These are phyloP conservation scores for Brachypterus glaber DNA, from an alignment of 2,888 invertebrate genomes.

Conservation along the genomic window DNA sequence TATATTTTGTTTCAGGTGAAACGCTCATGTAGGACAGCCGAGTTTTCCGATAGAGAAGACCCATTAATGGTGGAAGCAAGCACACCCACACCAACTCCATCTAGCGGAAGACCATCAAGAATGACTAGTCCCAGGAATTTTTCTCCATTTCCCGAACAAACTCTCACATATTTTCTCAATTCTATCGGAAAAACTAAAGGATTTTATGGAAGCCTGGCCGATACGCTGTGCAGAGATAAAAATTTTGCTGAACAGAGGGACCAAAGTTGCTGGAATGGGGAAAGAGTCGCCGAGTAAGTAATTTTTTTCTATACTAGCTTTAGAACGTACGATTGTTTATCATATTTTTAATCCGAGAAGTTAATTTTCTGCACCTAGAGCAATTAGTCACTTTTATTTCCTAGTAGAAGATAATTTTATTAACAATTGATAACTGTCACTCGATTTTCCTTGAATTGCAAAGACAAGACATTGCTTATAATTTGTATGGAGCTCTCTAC, in stretches of 20 bases:
- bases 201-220: slow-evolving; percentile 74
- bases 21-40: slow-evolving; percentile 43
- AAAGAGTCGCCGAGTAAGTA: slow-evolving; percentile 66
- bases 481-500: too few species aligned
- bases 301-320: too few species aligned
- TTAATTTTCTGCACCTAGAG: too few species aligned
- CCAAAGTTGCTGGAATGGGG: slow-evolving; percentile 76
- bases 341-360: too few species aligned
- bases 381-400: too few species aligned
- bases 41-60: slow-evolving; percentile 31
- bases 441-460: too few species aligned
- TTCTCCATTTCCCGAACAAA: slow-evolving; percentile 54
- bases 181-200: slow-evolving; percentile 63
- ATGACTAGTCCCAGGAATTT: slow-evolving; percentile 40
- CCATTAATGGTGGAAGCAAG: slow-evolving; percentile 24
- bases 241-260: slow-evolving; percentile 55
- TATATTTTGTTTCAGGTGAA: slow-evolving; percentile 45
- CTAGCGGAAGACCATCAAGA: slow-evolving; percentile 32
- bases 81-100: slow-evolving; percentile 28
- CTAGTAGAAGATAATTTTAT: too few species aligned
- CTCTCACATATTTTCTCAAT: slow-evolving; percentile 54
- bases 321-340: too few species aligned
- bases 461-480: too few species aligned
- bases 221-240: slow-evolving; percentile 67
- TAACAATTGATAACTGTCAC: too few species aligned